Conservation (phyloP, 2,797 vertebrate species). For the Furcifer pardalis region DNA sequence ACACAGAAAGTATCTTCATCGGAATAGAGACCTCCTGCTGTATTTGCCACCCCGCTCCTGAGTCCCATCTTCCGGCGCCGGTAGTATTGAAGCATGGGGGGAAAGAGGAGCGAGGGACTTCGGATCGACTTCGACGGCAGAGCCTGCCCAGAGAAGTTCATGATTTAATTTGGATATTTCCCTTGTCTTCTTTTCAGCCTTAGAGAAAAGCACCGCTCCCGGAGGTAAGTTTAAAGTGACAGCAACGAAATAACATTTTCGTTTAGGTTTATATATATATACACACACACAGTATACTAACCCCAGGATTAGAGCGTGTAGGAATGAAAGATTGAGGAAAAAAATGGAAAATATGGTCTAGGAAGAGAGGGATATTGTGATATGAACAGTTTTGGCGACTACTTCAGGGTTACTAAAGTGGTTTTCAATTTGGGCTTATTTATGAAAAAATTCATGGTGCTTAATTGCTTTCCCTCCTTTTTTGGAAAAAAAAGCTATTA, state of each 20-base stretch:
- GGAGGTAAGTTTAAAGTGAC: slow-evolving; percentile 3
- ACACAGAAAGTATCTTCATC: too few relatives aligned
- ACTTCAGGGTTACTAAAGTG: not conserved
- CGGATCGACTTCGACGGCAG: not conserved
- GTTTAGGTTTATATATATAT: not conserved
- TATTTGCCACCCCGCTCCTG: too few relatives aligned
- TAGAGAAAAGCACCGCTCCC: not conserved
- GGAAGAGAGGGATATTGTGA: not conserved
- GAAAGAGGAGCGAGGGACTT: not conserved
- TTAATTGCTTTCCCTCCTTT: too few relatives aligned
- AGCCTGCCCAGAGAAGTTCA: not conserved
- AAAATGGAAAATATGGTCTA: too few relatives aligned
- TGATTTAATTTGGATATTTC: not conserved
- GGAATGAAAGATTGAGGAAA: not conserved
- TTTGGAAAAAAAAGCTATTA: too few relatives aligned
- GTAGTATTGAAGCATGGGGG: not conserved
- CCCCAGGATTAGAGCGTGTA: not conserved
- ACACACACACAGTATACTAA: too few relatives aligned
- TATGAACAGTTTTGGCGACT: too few relatives aligned
- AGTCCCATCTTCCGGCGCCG: not conserved
- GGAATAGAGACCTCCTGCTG: too few relatives aligned
- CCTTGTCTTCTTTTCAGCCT: too few relatives aligned
- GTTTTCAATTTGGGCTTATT: not conserved
- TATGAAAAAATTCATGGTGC: not conserved
- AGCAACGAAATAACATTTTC: not conserved